Evolutionary conservation across 1,140 invertebrate genomes (phyloP).

Genomic region (Papilio dardanus): DNA sequence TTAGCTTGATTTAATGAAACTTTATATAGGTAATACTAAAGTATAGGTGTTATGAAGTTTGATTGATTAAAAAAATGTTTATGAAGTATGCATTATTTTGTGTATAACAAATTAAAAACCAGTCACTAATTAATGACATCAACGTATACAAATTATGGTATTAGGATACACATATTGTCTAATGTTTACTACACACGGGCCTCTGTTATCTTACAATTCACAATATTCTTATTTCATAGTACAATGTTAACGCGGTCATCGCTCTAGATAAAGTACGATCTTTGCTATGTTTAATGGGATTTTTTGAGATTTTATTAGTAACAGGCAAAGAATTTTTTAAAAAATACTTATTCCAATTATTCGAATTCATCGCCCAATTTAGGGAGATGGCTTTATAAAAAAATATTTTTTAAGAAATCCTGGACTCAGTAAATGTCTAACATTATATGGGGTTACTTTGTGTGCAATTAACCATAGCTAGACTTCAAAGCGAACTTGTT

Average conservation of each 20-base stretch:
- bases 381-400: no score
- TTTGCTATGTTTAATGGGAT: not conserved
- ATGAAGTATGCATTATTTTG: no score
- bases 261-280: not conserved
- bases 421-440: not conserved
- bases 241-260: not conserved
- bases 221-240: not conserved
- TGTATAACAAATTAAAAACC: not conserved
- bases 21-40: not conserved
- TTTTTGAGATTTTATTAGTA: not conserved
- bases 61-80: no score
- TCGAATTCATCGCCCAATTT: no score
- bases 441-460: not conserved
- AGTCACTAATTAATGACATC: not conserved
- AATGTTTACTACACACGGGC: not conserved
- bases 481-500: not conserved
- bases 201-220: not conserved
- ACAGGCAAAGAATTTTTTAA: not conserved
- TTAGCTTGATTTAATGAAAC: not conserved
- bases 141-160: not conserved
- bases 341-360: not conserved
- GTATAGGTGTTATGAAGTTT: not conserved
- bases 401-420: not conserved
- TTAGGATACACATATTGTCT: no score
- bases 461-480: not conserved